These are phyloP conservation scores for Sandelia bainsii DNA, from an alignment of 2,797 vertebrate species.

Conservation along the genomic window DNA sequence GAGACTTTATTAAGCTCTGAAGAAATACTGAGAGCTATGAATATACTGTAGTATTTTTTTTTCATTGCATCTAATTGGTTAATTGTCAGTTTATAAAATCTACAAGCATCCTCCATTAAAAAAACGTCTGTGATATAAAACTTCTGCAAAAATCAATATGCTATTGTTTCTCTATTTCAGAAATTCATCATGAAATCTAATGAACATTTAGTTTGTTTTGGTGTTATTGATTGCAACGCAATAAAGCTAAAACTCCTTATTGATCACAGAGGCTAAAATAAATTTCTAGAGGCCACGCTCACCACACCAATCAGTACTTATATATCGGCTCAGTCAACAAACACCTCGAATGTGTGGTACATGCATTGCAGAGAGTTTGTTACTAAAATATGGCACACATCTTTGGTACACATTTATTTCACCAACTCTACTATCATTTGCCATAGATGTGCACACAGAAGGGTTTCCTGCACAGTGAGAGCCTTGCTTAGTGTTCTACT, in stretches of 20 bases:
- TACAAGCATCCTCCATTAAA: slow-evolving; percentile 12
- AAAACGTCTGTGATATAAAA: slow-evolving; percentile 29
- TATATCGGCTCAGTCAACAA: slow-evolving; percentile 19
- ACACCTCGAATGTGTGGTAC: background rate
- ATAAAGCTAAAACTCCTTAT: slow-evolving; percentile 56
- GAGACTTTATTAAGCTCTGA: slow-evolving; percentile 5
- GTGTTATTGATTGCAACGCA: slow-evolving; percentile 46
- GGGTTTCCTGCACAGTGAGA: no score
- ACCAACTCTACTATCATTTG: no score
- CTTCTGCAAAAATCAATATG: slow-evolving; percentile 37
- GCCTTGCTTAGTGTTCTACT: background rate
- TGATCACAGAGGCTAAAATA: slow-evolving; percentile 46
- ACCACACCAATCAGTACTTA: slow-evolving; percentile 26
- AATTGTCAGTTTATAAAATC: slow-evolving; percentile 23
- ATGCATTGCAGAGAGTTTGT: background rate
- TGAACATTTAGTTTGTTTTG: slow-evolving; percentile 60
- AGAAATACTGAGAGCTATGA: background rate
- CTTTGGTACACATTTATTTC: background rate
- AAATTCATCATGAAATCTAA: slow-evolving; percentile 47
- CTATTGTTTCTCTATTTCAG: slow-evolving; percentile 43
- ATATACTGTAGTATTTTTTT: slow-evolving; percentile 16
- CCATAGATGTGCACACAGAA: no score
- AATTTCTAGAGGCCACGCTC: slow-evolving; percentile 20
- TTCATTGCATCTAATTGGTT: slow-evolving; percentile 15
- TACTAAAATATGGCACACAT: background rate